phyloP scores from a whole-genome alignment of 2,113 vertebrate genomes.

The crab-eating macaque (Macaca fascicularis) region T2T-MFA8v1.1 NC_088381.1:141684001-141684500 shows the following conservation, averaged over 20 bases:
- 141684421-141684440: background rate
- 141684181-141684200: background rate
- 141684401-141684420: background rate
- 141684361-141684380: background rate
- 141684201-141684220: conserved; percentile 24
- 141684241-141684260: background rate
- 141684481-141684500: background rate
- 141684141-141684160: background rate
- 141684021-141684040: conserved; percentile 28
- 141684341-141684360: background rate
- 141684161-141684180: background rate
- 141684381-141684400: background rate
- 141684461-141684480: background rate
- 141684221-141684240: background rate
- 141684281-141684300: background rate
- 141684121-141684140: background rate
- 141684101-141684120: background rate
- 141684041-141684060: conserved; percentile 50
- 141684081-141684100: background rate
- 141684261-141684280: background rate
- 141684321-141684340: background rate
- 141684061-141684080: background rate
- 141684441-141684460: background rate
- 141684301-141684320: background rate
- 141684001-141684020: conserved; percentile 49